Base-by-base conservation (phyloP, 2,797 vertebrate genomes). In the Mycteria americana region DNA sequence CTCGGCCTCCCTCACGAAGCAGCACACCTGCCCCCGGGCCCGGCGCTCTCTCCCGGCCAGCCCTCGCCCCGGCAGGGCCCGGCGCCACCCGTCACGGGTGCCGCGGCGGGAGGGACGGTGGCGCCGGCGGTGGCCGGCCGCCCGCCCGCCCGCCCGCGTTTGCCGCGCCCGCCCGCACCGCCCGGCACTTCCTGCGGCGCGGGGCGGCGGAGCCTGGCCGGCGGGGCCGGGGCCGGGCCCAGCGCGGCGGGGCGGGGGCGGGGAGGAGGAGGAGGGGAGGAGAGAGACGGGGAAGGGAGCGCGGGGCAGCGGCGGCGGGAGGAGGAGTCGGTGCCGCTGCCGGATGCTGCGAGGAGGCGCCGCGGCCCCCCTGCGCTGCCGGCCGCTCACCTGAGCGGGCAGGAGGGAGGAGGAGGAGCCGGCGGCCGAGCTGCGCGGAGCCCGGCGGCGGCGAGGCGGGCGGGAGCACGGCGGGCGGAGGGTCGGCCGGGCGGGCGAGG, bases 371-470 rank as follows among this genome's bases (percentile, higher is more conserved):
- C 73, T 60, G 83, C 73, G 73, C 69, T 59, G 95, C 88, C 60
- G 80, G 90, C 75, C 50, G 60, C 95, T 96, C 93, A 96, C 95
- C 96, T 96, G 96, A 95, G 92, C 92, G 68, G 67, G 89, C 68
- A 63, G 87, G 69, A 25, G 82, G 80, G 56, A n/a, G 91, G 74
- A n/a, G 91, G 73, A 76, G 92, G 88, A 81, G 95, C 57, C 46
- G 63, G 48, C 48, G 56, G 74, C 67, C 30, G 82, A 57, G 78
- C 89, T 68, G 85, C 60, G 84, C 76, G 56, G 62, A 75, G 65
- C 75, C 76, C 83, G 68, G 93, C 65, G 76, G 88, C 69, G 45
- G 78, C 62, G 88, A 73, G 79, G 63, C 77, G 56, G 78, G 63
- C 65, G 63, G 33, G 48, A 51, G 72, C 37, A n/a, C 57, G 57